These are phyloP conservation scores for Tetragnatha montana DNA, from an alignment of 2,888 invertebrate genomes.

Conservation along the genomic window DNA sequence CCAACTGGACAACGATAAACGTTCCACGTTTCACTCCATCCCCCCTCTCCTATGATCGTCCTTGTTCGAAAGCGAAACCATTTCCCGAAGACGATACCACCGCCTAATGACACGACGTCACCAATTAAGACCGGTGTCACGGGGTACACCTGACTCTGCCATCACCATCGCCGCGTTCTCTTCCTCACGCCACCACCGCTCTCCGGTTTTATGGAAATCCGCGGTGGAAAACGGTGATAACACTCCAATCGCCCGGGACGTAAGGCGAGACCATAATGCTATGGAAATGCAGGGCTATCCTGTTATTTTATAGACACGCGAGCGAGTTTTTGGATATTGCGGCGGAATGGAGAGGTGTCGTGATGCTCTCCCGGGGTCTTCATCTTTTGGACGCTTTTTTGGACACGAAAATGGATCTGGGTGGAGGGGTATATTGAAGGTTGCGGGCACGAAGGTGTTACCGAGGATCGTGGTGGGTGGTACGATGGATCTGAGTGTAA, in stretches of 20 bases:
- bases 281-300: slow-evolving; percentile 54
- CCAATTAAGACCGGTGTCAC: background rate
- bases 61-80: no score
- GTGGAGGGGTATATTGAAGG: no score
- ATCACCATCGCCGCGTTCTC: background rate
- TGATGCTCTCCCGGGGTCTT: no score
- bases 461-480: no score
- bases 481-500: no score
- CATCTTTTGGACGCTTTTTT: no score
- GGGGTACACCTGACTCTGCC: background rate
- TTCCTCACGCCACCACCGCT: slow-evolving; percentile 27
- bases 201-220: slow-evolving; percentile 44
- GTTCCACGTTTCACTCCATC: no score
- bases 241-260: slow-evolving; percentile 33
- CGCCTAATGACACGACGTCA: background rate
- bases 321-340: slow-evolving; percentile 17
- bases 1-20: no score
- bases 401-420: no score
- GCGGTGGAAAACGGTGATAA: slow-evolving; percentile 40
- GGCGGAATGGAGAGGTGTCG: background rate
- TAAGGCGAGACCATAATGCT: slow-evolving; percentile 60
- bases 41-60: no score
- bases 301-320: slow-evolving; percentile 50
- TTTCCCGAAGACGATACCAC: background rate
- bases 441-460: no score